A percentile compares a stretch with the other conserved stretches of the same genome.
These are phyloP conservation scores for Xenopus petersii DNA, from an alignment of 2,797 vertebrate genomes.

Conservation along the genomic window DNA sequence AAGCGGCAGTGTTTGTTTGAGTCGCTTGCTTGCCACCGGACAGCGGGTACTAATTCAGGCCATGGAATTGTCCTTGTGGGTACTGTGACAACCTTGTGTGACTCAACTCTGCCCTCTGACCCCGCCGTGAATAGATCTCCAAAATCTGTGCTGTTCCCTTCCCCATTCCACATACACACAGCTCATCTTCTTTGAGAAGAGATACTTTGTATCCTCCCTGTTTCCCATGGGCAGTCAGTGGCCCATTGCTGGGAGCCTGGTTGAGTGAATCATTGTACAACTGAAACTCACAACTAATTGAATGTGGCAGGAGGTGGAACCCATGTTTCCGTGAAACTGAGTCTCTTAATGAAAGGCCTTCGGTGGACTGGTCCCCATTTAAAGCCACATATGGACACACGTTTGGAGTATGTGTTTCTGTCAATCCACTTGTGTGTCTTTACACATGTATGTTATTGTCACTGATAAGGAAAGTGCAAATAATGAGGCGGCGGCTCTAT, in stretches of 20 bases:
- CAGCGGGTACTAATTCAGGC: slow-evolving; percentile 37
- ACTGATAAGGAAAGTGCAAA: no score
- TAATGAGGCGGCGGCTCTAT: no score
- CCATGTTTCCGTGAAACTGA: background rate
- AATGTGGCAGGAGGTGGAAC: slow-evolving; percentile 26
- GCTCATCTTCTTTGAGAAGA: background rate
- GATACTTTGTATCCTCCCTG: background rate
- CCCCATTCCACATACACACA: slow-evolving; percentile 14
- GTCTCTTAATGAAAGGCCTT: background rate
- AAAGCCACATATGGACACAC: no score
- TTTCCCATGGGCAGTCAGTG: slow-evolving; percentile 12
- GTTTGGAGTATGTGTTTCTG: no score
- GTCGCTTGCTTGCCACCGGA: slow-evolving; percentile 32
- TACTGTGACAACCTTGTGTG: slow-evolving; percentile 43
- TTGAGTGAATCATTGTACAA: slow-evolving; percentile 23
- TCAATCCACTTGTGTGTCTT: no score
- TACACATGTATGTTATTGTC: no score
- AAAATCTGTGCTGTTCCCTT: slow-evolving; percentile 29
- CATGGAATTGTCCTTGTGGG: slow-evolving; percentile 41
- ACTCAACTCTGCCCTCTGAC: slow-evolving; percentile 43
- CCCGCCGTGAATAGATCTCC: slow-evolving; percentile 24
- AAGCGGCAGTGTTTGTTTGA: slow-evolving; percentile 37
- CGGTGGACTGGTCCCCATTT: no score
- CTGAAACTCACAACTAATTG: slow-evolving; percentile 16
- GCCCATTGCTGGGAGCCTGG: background rate